Percentiles rank a stretch among this genome's conserved stretches.
phyloP scores from a whole-genome alignment of 1,140 invertebrate species.

The Procambarus virginalis region DNA sequence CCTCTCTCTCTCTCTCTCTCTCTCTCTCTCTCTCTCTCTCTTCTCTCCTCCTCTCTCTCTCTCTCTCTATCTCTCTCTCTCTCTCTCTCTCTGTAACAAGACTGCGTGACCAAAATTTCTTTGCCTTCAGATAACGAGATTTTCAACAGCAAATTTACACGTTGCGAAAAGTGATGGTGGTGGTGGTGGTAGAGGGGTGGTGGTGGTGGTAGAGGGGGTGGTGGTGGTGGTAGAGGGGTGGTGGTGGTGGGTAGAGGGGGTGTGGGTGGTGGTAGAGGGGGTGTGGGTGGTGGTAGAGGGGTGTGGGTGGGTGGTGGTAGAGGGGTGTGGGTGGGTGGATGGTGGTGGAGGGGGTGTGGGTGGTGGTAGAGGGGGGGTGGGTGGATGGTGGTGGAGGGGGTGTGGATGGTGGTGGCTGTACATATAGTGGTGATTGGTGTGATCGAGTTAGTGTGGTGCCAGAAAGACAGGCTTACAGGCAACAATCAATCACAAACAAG shows the following conservation, averaged over 20 bases:
- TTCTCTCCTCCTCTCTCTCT: constrained; percentile 37
- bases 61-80: constrained; percentile 28
- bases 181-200: background rate
- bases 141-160: background rate
- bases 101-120: background rate
- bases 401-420: too few relatives aligned
- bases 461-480: too few relatives aligned
- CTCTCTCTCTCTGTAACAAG: background rate
- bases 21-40: background rate
- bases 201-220: background rate
- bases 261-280: background rate
- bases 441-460: too few relatives aligned
- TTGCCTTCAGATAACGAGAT: background rate
- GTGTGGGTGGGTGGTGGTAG: background rate
- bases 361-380: background rate
- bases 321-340: background rate
- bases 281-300: background rate
- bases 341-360: background rate
- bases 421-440: too few relatives aligned
- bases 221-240: background rate
- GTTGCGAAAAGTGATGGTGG: background rate
- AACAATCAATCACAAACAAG: too few relatives aligned
- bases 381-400: too few relatives aligned
- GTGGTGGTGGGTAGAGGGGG: background rate
- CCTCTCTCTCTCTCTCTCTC: too few relatives aligned